Percentiles rank a stretch among this genome's conserved stretches.
Conservation (phyloP, 2,113 vertebrate species). For the Oxygymnocypris stewartii region DNA sequence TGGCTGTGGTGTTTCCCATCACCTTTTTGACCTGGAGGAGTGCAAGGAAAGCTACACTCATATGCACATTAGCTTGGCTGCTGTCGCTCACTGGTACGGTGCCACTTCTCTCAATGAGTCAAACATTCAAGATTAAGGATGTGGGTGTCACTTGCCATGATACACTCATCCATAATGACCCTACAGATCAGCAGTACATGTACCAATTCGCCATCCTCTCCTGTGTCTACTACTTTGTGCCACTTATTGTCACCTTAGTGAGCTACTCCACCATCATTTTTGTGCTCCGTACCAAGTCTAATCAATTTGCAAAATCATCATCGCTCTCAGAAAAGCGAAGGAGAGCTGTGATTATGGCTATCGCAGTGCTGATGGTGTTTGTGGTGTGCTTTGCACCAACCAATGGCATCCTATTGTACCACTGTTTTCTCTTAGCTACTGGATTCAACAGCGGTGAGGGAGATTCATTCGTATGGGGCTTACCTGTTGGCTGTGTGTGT, state of each 20-base stretch:
- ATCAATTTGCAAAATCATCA: background rate
- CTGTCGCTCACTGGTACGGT: constrained; percentile 77
- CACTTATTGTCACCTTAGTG: constrained; percentile 77
- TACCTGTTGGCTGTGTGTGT: constrained; percentile 86
- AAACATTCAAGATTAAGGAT: constrained; percentile 76
- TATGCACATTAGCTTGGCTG: constrained; percentile 83
- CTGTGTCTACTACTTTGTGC: constrained; percentile 84
- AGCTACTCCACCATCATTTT: constrained; percentile 84
- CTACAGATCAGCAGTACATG: constrained; percentile 60
- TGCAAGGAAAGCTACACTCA: constrained; percentile 66
- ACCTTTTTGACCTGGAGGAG: constrained; percentile 86
- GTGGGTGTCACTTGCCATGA: constrained; percentile 90
- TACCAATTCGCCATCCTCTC: constrained; percentile 86
- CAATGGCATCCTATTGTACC: constrained; percentile 82
- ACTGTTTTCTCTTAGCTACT: constrained; percentile 40
- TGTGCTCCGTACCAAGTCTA: constrained; percentile 70
- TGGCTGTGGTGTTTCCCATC: constrained; percentile 90
- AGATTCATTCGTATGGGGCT: constrained; percentile 80
- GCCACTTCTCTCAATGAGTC: constrained; percentile 78
- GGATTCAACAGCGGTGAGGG: background rate
- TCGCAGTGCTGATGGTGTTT: constrained; percentile 83
- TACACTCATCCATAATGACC: constrained; percentile 61
- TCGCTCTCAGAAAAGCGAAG: constrained; percentile 73
- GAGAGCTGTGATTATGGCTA: constrained; percentile 81
- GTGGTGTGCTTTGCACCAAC: constrained; percentile 89